Base-by-base conservation (phyloP, 2,888 invertebrate genomes). In the Heterodera filipjevi region DNA sequence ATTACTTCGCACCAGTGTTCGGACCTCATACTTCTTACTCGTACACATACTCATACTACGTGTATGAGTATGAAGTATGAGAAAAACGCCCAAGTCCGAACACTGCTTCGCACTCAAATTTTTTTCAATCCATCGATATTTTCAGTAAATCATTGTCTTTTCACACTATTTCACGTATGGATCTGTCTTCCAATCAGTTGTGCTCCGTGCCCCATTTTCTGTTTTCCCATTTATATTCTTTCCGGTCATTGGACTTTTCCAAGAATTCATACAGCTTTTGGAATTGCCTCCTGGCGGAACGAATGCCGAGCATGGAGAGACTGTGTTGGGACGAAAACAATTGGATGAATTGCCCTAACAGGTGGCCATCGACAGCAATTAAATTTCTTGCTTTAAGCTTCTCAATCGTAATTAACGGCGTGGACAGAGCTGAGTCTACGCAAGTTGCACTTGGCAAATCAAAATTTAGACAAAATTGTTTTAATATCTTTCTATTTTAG, bases 91-190 rank as follows among this genome's bases (percentile, higher is more conserved):
- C n/a, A n/a, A n/a, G n/a, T n/a, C n/a, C n/a, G n/a, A n/a, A n/a
- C n/a, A n/a, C n/a, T n/a, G n/a, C n/a, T n/a, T n/a, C n/a, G n/a
- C n/a, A n/a, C n/a, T n/a, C n/a, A n/a, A n/a, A n/a, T n/a, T 44
- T 44, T 44, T 44, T 10, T 44, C 12, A 10, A 71, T 35, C 1
- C n/a, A 44, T 77, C 6, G 33, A 16, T n/a, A 5, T n/a, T 71
- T 78, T 64, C 59, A 81, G 82, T 59, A 68, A 35, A 68, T 33
- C 68, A n/a, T 79, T 86, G 66, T 93, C 94, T 0, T 91, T 96
- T n/a, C 94, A 93, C 87, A 95, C 96, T 0, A 93, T 99, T 79
- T 99, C 98, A 0, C 92, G 96, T 59, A 91, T 98, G 35, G 98
- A 99, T 90, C 92, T 98, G 66, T 95, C 96, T 12, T 93, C 93